A percentile compares a stretch with the other conserved stretches of the same genome.
phyloP scores from a whole-genome alignment of 2,797 vertebrate species.

The Platyrinchus mystaceus region DNA sequence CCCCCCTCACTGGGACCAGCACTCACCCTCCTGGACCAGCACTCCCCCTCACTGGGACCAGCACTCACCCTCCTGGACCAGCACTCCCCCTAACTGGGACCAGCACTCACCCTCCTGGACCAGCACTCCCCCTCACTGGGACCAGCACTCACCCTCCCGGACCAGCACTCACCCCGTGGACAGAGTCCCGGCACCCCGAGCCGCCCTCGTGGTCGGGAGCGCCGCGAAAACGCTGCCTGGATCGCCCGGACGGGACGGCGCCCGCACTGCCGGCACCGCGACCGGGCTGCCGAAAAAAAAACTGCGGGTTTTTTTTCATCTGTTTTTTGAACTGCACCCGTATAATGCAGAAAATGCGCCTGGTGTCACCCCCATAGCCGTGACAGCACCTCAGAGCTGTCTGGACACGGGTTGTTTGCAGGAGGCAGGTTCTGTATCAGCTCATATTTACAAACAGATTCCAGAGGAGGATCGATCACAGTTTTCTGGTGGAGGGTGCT shows the following conservation, averaged over 20 bases:
- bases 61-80: no score
- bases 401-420: background rate
- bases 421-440: background rate
- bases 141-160: constrained; percentile 7
- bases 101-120: background rate
- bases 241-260: background rate
- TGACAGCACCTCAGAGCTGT: rapidly evolving
- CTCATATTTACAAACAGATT: background rate
- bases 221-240: constrained; percentile 45
- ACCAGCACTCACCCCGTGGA: constrained; percentile 43
- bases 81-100: background rate
- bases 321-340: background rate
- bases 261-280: background rate
- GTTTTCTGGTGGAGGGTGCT: background rate
- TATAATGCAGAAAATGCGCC: rapidly evolving
- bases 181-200: constrained; percentile 14
- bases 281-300: no score
- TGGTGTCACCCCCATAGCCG: rapidly evolving
- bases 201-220: background rate
- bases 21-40: background rate
- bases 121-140: no score
- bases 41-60: no score
- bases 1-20: background rate
- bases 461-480: background rate
- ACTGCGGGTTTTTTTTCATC: no score